Conservation (phyloP, 2,113 vertebrate genomes). For the Anarrhichthys ocellatus region DNA sequence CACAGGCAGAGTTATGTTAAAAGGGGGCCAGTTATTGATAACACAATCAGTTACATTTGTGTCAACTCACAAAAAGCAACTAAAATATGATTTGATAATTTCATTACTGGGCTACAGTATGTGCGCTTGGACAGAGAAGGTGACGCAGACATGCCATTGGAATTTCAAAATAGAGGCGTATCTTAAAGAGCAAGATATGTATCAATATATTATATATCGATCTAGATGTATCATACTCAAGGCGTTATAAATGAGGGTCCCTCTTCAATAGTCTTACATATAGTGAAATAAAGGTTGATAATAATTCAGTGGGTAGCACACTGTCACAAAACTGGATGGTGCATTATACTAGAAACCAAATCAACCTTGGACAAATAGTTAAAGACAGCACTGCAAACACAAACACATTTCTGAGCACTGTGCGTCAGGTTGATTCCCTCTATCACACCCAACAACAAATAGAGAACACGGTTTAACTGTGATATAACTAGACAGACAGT, state of each 20-base stretch:
- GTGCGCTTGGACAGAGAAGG: too few species aligned
- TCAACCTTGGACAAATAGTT: neutral
- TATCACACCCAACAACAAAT: neutral
- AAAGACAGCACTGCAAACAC: neutral
- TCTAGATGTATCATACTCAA: neutral
- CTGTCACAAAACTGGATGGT: neutral
- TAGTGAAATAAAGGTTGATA: neutral
- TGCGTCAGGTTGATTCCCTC: neutral
- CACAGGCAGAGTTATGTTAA: neutral
- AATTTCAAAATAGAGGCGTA: too few species aligned
- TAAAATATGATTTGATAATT: neutral
- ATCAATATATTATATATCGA: too few species aligned
- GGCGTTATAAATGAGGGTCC: neutral
- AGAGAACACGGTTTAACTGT: conserved; percentile 2
- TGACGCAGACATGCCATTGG: too few species aligned
- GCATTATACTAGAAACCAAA: neutral
- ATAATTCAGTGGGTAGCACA: neutral
- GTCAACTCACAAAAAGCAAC: neutral
- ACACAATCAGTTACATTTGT: neutral
- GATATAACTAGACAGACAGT: conserved; percentile 1
- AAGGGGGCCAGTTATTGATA: neutral
- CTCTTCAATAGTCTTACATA: neutral
- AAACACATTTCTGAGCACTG: neutral
- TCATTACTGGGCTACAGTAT: neutral
- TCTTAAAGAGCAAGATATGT: too few species aligned